Evolutionary conservation across 2,113 vertebrate genomes (phyloP).

Genomic region (Boleophthalmus pectinirostris): DNA sequence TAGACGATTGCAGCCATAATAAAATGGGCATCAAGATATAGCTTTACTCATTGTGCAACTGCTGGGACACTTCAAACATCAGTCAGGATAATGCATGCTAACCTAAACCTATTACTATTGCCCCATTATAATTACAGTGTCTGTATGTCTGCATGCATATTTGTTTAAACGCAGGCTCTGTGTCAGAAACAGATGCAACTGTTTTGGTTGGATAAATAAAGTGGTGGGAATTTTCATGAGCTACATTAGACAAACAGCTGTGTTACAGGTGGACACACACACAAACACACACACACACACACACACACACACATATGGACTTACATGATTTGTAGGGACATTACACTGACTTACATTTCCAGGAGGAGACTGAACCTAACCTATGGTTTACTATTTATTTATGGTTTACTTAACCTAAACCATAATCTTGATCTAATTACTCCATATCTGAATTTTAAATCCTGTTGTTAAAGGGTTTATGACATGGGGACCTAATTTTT

Average conservation of each 20-base stretch:
- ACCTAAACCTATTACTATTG: background rate
- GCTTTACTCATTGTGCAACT: background rate
- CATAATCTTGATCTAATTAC: no score
- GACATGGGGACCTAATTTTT: no score
- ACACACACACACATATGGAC: no score
- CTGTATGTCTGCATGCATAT: constrained; percentile 29
- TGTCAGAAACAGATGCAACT: constrained; percentile 65
- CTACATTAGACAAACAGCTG: constrained; percentile 70
- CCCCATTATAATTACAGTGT: constrained; percentile 29
- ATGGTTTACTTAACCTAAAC: no score
- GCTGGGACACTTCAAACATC: background rate
- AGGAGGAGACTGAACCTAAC: no score
- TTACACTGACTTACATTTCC: no score
- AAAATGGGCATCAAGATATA: background rate
- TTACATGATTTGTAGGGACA: no score
- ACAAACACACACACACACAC: background rate
- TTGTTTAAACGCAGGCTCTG: constrained; percentile 24
- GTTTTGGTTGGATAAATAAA: constrained; percentile 70
- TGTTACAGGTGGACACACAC: constrained; percentile 66
- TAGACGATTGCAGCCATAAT: no score
- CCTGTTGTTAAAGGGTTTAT: no score
- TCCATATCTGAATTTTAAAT: no score
- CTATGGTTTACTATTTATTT: no score
- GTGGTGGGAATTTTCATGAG: constrained; percentile 75
- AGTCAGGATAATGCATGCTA: background rate